Evolutionary conservation across 2,797 vertebrate genomes (phyloP).

Genomic region (Liasis olivaceus): DNA sequence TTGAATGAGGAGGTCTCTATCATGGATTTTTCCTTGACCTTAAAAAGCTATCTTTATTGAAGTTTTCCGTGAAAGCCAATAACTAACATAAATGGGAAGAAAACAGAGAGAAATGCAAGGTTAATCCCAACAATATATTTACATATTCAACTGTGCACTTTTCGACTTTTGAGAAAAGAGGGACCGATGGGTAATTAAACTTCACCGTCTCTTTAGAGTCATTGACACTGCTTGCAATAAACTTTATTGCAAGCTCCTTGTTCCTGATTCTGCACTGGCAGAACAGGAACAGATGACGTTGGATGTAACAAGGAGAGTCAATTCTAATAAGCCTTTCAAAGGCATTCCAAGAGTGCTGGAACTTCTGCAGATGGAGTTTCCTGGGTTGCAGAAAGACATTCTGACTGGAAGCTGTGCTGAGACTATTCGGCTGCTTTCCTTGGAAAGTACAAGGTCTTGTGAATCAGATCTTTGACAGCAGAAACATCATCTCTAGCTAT

Average conservation of each 20-base stretch:
- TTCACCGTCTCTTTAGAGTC: not conserved
- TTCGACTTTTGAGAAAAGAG: not conserved
- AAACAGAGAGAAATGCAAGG: not conserved
- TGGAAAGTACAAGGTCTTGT: slow-evolving; percentile 82
- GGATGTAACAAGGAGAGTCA: not conserved
- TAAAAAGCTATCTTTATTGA: slow-evolving; percentile 6
- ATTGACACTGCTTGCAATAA: no score
- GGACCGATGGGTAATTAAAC: not conserved
- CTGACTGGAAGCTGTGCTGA: slow-evolving; percentile 48
- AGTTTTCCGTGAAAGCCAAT: not conserved
- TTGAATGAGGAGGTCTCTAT: not conserved
- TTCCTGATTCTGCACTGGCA: not conserved
- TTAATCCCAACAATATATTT: not conserved
- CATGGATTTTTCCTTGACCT: not conserved
- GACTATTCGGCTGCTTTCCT: slow-evolving; percentile 54
- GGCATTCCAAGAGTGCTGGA: not conserved
- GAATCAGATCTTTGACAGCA: slow-evolving; percentile 79
- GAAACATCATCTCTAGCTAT: slow-evolving; percentile 80
- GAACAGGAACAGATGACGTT: not conserved
- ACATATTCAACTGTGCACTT: not conserved
- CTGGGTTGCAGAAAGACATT: slow-evolving; percentile 36
- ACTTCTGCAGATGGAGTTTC: slow-evolving; percentile 12
- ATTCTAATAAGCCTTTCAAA: not conserved
- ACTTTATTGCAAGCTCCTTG: not conserved
- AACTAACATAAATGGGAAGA: not conserved